These are phyloP conservation scores for Podarcis lilfordi DNA, from an alignment of 2,797 vertebrate species.

Conservation along the genomic window DNA sequence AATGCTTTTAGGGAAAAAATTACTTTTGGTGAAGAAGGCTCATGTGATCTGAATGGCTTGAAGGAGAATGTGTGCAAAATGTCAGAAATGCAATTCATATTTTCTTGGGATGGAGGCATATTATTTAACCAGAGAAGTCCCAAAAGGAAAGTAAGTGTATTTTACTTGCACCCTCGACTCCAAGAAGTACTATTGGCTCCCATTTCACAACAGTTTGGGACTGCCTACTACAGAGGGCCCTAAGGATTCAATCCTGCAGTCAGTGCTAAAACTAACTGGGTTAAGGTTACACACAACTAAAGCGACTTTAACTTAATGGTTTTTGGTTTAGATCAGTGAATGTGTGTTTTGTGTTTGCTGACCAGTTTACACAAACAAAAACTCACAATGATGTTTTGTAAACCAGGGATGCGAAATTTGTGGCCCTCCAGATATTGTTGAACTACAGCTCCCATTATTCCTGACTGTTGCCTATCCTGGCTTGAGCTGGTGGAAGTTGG, in stretches of 20 bases:
- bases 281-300: too few relatives aligned
- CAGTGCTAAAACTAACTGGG: not conserved
- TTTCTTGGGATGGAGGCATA: not conserved
- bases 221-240: not conserved
- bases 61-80: constrained; percentile 19
- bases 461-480: too few relatives aligned
- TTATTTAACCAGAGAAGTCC: not conserved
- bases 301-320: not conserved
- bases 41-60: constrained; percentile 15
- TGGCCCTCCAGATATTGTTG: too few relatives aligned
- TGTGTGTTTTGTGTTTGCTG: not conserved
- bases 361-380: not conserved
- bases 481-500: too few relatives aligned
- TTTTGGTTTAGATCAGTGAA: not conserved
- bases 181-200: not conserved
- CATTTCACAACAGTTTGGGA: not conserved
- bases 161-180: too few relatives aligned
- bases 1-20: not conserved
- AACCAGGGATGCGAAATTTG: too few relatives aligned
- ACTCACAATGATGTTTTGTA: not conserved
- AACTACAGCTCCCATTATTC: too few relatives aligned
- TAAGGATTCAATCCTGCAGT: not conserved
- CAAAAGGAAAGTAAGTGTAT: not conserved
- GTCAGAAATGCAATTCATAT: constrained; percentile 13
- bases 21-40: not conserved